These are phyloP conservation scores for Atta cephalotes DNA, from an alignment of 1,140 invertebrate species.

Conservation along the genomic window DNA sequence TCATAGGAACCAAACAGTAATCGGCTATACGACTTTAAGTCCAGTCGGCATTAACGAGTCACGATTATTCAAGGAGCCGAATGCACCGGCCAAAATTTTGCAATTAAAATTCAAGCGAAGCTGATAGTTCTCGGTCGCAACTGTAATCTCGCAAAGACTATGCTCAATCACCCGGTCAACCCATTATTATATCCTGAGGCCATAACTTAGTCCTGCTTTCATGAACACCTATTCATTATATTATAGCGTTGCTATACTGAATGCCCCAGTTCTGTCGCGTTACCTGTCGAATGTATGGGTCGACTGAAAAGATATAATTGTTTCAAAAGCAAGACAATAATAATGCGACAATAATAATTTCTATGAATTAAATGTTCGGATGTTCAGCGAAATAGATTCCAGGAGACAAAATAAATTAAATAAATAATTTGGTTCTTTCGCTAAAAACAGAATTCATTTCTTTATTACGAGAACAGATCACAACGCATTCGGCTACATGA, in stretches of 20 bases:
- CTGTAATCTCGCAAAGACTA: constrained; percentile 61
- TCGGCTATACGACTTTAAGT: constrained; percentile 5
- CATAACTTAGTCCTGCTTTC: constrained; percentile 25
- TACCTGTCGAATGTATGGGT: neutral
- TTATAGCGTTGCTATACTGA: neutral
- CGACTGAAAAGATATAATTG: neutral
- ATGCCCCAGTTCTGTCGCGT: neutral
- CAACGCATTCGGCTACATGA: neutral
- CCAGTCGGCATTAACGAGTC: constrained; percentile 57
- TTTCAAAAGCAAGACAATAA: constrained; percentile 9
- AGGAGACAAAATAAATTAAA: neutral
- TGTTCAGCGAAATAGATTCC: neutral
- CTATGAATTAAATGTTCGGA: neutral
- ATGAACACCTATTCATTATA: neutral
- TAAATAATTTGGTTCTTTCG: neutral
- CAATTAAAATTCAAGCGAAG: constrained; percentile 68
- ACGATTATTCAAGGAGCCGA: constrained; percentile 34
- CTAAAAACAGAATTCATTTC: neutral
- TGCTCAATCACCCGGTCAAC: constrained; percentile 46
- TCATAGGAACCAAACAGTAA: constrained; percentile 6
- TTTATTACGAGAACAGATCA: neutral
- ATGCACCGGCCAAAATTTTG: constrained; percentile 45
- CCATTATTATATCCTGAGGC: constrained; percentile 37
- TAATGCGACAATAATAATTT: neutral
- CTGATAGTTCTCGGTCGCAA: constrained; percentile 46